Base-by-base conservation (phyloP, 2,113 vertebrate species). In the Embiotoca jacksoni region DNA sequence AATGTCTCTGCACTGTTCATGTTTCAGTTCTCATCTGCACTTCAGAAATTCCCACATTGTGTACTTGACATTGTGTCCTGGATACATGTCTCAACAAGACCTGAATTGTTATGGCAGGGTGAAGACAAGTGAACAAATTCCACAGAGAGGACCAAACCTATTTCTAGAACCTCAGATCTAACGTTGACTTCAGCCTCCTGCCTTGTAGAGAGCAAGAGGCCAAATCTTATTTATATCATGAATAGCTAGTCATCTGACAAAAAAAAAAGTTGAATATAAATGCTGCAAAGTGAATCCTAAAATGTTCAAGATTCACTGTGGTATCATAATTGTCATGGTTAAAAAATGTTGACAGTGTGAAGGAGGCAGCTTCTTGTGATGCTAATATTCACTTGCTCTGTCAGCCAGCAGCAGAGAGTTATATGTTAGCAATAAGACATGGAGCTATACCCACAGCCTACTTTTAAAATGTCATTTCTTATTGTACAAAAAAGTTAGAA, bases 401-500 rank as follows among this genome's bases (percentile, higher is more conserved):
- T 14, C 30, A 54, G 15, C 6, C 58, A 35, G 53, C 5, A 56
- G 39, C 37, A 52, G 50, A 53, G 47, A 44, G 37, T 58, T 14
- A 41, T 41, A 11, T 44, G 41, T 3, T 11, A 44, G 41, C 41
- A 44, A 44, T 11, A 44, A 11, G 41, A 44, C 41, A 44, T 44
- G 41, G 41, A 44, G 6, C 41, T 7, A 23, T 23, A 44, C 41
- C 8, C 41, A 44, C 41, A 11, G 4, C 10, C 41, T 11, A 15
- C 11, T 39, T 60, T 52, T 50, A 31, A 72, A 39, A 60, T 58
- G 32, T 37, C 0, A 32, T 37, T 64, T 49, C 2, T 31, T 49
- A 31, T 31, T 57, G 16, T 50, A 32, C 33, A 65, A 57, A 58
- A 63, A 16, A 66, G 54, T 74, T 59, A 56, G 37, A 23, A 32